Evolutionary conservation across 2,113 vertebrate genomes (phyloP), one percentile per base, ranked within the genome.

Genomic region (Lutjanus erythropterus): DNA sequence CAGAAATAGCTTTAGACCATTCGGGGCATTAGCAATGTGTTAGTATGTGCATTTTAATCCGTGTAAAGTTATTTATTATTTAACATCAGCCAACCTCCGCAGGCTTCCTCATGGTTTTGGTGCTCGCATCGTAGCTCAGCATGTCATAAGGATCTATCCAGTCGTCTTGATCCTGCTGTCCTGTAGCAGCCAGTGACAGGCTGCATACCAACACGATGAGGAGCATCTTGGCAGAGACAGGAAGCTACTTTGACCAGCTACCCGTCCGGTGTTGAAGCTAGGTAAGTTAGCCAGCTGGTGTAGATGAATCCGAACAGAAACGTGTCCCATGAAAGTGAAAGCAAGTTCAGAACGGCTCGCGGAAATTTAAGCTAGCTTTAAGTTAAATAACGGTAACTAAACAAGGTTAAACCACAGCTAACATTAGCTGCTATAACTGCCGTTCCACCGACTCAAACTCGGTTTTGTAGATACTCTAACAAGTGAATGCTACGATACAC

Each of bases 91-190:
- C 35, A 25, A 95, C 95, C 92, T 94, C 90, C 0, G 66, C 0
- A 5, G 84, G n/a, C 10, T 91, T 93, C 62, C 68, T 90, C 95
- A 93, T 95, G 0, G 87, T 78, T 77, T 94, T 89, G 53, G 89
- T 64, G 25, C 58, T 71, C 0, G 91, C 3, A 11, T 95, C 94
- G 52, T 94, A 94, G 83, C 94, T 92, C 1, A 95, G 41, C 94
- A 95, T 94, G 47, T 95, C 93, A 6, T 87, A 90, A 0, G 94
- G 93, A 71, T 95, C 92, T 4, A 94, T 35, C 95, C 94, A 95
- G 5, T 88, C 92, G 6, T 93, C 27, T 1, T 83, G 72, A 0
- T 0, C 49, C 7, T 49, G 23, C 56, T 93, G 87, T 4, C 58
- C 71, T 3, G 5, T 1, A 11, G 6, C 64, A 49, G 64, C 44